Base-by-base conservation (phyloP, 2,888 invertebrate genomes). In the Oscheius sp. region DNA sequence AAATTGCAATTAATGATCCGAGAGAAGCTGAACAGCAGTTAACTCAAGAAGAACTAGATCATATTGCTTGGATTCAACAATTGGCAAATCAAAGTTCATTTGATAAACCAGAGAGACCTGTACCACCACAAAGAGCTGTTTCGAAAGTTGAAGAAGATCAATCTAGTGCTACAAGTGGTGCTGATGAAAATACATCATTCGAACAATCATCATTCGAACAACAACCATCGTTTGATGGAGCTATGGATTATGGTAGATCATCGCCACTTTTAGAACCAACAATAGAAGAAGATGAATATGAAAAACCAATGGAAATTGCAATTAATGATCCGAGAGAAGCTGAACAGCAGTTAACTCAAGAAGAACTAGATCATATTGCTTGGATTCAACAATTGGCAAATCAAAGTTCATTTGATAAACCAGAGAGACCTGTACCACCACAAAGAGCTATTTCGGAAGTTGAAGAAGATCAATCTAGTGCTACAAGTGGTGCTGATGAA, bases 11-110 rank as follows among this genome's bases (percentile, higher is more conserved):
- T 8, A n/a, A 30, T n/a, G 54, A 28, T 17, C n/a, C n/a, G n/a
- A n/a, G n/a, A n/a, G 30, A 47, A n/a, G 2, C 22, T 2, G 26
- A 70, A 14, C 32, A 17, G 12, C 50, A 22, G 1, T 28, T 74
- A 32, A 71, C 75, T n/a, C 67, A 72, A 66, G 73, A 72, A 61
- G 73, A 73, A 49, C 51, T 73, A 12, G 71, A 72, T 41, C 74
- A 74, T 51, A 74, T 74, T 32, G 73, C 72, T 6, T 62, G 57
- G 54, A 73, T 75, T 12, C 65, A 68, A 32, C 63, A 49, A 26
- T 36, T 75, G 22, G 75, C 75, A 4, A 66, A 69, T 22, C 74
- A 78, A 47, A 63, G 70, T 2, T 70, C 76, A 9, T 72, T 74
- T 57, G 73, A 73, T 14, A 26, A 64, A 28, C 26, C 57, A 14